These are phyloP conservation scores for Xenus cinereus DNA, from an alignment of 2,113 vertebrate species.

Conservation along the genomic window DNA sequence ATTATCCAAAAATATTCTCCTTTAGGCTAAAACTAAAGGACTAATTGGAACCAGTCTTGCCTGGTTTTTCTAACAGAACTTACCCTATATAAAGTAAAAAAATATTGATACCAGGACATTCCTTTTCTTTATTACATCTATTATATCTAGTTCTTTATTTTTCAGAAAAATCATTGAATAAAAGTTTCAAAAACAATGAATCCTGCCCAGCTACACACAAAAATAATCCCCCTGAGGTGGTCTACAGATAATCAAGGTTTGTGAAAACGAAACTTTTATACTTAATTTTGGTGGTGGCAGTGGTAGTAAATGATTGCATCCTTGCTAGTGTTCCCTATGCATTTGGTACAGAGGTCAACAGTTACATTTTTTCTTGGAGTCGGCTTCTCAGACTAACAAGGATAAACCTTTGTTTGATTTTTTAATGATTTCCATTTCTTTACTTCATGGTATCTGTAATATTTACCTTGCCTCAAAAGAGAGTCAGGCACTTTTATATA, in stretches of 20 bases:
- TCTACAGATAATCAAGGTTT: not conserved
- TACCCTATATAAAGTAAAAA: not conserved
- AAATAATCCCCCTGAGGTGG: not conserved
- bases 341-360: not conserved
- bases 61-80: not conserved
- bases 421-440: not conserved
- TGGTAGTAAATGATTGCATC: not conserved
- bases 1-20: not conserved
- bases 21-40: not conserved
- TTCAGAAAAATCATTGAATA: not conserved
- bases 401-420: not conserved
- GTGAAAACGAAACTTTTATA: not conserved
- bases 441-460: not conserved
- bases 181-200: not conserved
- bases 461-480: not conserved
- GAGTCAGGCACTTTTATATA: not conserved
- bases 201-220: not conserved
- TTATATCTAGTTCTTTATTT: not conserved
- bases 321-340: not conserved
- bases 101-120: not conserved
- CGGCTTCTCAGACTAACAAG: not conserved
- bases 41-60: constrained; percentile 1
- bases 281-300: not conserved
- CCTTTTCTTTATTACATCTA: not conserved
- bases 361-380: not conserved